Conservation (phyloP, 2,888 invertebrate species). For the Apotomis capreana region DNA sequence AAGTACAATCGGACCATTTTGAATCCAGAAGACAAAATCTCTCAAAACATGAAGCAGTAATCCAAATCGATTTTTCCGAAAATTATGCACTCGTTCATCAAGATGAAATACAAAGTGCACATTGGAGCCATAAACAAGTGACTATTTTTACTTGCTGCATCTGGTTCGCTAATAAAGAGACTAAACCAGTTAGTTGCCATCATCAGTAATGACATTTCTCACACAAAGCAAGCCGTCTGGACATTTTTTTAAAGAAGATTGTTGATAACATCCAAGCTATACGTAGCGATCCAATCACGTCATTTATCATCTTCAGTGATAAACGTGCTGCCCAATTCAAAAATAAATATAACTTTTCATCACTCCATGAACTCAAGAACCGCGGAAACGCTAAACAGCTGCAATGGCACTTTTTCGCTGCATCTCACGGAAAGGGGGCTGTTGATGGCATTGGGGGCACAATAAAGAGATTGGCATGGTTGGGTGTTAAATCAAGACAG, state of each 20-base stretch:
- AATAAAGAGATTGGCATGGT: conserved; percentile 4
- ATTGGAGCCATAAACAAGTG: not conserved
- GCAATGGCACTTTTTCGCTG: conserved; percentile 8
- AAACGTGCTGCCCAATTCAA: conserved; percentile 9
- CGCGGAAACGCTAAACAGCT: not conserved
- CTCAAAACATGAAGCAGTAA: not conserved
- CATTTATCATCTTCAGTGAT: conserved; percentile 9
- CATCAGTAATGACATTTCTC: not conserved
- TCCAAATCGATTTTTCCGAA: conserved; percentile 7
- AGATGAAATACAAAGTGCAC: too few species aligned
- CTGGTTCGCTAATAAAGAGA: conserved; percentile 4
- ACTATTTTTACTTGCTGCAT: conserved; percentile 10
- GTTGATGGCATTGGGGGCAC: conserved; percentile 10
- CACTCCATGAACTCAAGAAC: not conserved
- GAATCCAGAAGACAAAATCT: too few species aligned
- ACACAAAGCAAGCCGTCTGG: conserved; percentile 7
- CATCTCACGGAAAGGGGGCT: conserved; percentile 13
- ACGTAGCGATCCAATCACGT: too few species aligned
- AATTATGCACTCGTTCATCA: conserved; percentile 4
- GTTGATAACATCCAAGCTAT: not conserved
- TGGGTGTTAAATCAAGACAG: conserved; percentile 4
- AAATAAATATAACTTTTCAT: not conserved
- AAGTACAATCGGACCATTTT: too few species aligned
- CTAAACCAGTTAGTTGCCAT: not conserved
- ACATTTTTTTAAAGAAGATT: conserved; percentile 6